phyloP scores from a whole-genome alignment of 2,888 invertebrate species.

The Drosophila basisetae region DNA sequence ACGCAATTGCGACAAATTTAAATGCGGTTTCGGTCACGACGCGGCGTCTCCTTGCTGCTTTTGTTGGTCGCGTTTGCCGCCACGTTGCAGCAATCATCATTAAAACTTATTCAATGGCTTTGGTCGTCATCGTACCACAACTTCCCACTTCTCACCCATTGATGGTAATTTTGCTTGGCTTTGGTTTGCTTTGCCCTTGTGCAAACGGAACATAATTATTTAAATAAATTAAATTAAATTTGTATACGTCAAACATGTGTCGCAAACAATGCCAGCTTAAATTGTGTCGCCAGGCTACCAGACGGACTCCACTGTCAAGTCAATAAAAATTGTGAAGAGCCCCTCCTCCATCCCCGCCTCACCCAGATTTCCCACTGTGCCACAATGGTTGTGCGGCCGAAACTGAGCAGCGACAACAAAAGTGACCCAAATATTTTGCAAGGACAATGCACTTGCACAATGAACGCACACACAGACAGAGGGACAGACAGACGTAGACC shows the following conservation, averaged over 20 bases:
- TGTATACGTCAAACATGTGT: slow-evolving; percentile 82
- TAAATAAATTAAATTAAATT: slow-evolving; percentile 82
- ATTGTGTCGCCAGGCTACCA: slow-evolving; percentile 58
- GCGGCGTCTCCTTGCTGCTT: slow-evolving; percentile 29
- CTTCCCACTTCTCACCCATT: slow-evolving; percentile 23
- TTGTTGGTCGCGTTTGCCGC: slow-evolving; percentile 51
- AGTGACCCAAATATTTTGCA: slow-evolving; percentile 78
- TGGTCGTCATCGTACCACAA: not conserved
- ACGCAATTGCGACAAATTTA: slow-evolving; percentile 81
- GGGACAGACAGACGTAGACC: slow-evolving; percentile 11
- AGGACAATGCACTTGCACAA: slow-evolving; percentile 79
- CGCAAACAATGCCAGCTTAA: slow-evolving; percentile 75
- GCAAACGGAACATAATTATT: slow-evolving; percentile 72
- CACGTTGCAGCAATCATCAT: slow-evolving; percentile 82
- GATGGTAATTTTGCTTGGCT: slow-evolving; percentile 62
- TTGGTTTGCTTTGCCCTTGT: slow-evolving; percentile 59
- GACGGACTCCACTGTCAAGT: slow-evolving; percentile 64
- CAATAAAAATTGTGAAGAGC: slow-evolving; percentile 76
- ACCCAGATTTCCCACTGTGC: not conserved
- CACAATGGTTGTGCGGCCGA: slow-evolving; percentile 37
- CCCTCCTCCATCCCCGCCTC: not conserved
- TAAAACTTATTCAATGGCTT: slow-evolving; percentile 81
- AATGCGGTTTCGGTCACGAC: slow-evolving; percentile 69
- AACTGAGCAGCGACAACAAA: slow-evolving; percentile 79
- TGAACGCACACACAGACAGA: slow-evolving; percentile 39